A percentile compares a stretch with the other conserved stretches of the same genome.
These are phyloP conservation scores for Tetragnatha montana DNA, from an alignment of 2,888 invertebrate genomes.

Conservation along the genomic window DNA sequence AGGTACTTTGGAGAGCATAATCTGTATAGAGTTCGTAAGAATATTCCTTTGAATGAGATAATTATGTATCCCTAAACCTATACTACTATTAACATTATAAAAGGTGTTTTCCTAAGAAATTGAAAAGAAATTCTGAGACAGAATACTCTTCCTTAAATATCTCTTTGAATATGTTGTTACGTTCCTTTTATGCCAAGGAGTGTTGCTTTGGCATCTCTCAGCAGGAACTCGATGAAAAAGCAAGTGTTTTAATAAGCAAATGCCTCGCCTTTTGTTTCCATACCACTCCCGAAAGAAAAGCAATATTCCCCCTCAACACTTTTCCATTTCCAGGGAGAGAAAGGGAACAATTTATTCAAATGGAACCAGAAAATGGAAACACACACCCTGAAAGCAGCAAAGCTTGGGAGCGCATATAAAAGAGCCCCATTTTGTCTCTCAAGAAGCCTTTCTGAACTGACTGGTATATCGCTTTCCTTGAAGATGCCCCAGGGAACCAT, in stretches of 20 bases:
- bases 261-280: neutral
- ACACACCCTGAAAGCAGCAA: neutral
- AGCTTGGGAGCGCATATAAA: neutral
- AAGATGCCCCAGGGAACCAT: neutral
- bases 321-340: neutral
- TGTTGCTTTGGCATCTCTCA: neutral
- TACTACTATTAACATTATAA: too few species aligned
- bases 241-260: neutral
- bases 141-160: too few species aligned
- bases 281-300: neutral
- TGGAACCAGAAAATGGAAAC: neutral
- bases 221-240: neutral
- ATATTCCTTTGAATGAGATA: too few species aligned
- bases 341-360: neutral
- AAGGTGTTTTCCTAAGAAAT: too few species aligned
- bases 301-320: neutral
- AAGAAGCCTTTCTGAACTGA: neutral
- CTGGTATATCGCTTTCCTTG: neutral
- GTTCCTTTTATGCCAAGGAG: too few species aligned
- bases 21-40: too few species aligned
- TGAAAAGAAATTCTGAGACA: too few species aligned
- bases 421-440: neutral
- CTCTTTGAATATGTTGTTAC: too few species aligned
- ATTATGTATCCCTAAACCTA: too few species aligned
- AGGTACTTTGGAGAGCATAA: too few species aligned